Evolutionary conservation across 2,888 invertebrate species (phyloP).

Genomic region (Aspidiotus rigidus): DNA sequence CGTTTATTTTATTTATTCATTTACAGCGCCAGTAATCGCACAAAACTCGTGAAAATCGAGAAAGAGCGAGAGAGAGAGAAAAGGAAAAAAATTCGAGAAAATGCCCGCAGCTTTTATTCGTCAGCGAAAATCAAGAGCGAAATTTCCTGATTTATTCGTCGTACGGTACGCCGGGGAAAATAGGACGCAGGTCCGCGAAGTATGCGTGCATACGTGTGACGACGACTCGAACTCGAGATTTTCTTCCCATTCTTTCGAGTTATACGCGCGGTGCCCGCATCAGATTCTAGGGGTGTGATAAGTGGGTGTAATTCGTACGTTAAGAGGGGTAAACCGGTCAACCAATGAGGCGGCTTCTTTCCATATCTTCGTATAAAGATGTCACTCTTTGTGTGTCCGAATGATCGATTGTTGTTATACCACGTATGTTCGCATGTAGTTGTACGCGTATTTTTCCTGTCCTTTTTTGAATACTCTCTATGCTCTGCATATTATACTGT

Average conservation of each 20-base stretch:
- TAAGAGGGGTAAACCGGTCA: constrained; percentile 31
- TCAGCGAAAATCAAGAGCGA: no score
- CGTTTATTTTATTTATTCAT: no score
- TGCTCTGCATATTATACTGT: constrained; percentile 4
- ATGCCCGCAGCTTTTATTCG: neutral
- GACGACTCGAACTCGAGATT: neutral
- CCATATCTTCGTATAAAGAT: constrained; percentile 30
- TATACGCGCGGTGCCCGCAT: constrained; percentile 28
- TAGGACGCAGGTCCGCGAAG: neutral
- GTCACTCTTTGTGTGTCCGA: constrained; percentile 32
- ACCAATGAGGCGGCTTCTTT: constrained; percentile 31
- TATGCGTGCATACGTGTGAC: neutral
- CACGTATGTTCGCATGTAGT: no score
- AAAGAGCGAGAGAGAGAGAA: neutral
- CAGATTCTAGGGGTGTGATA: constrained; percentile 25
- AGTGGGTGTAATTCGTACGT: constrained; percentile 29
- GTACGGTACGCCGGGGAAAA: neutral
- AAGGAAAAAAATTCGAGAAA: no score
- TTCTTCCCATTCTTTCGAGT: neutral
- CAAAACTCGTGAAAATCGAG: no score
- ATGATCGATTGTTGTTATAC: constrained; percentile 27
- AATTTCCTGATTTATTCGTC: no score
- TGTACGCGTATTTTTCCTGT: constrained; percentile 20
- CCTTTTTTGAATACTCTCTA: neutral
- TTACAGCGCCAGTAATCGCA: no score